A percentile compares a stretch with the other conserved stretches of the same genome.
phyloP scores from a whole-genome alignment of 2,797 vertebrate species.

The Rhinatrema bivittatum region DNA sequence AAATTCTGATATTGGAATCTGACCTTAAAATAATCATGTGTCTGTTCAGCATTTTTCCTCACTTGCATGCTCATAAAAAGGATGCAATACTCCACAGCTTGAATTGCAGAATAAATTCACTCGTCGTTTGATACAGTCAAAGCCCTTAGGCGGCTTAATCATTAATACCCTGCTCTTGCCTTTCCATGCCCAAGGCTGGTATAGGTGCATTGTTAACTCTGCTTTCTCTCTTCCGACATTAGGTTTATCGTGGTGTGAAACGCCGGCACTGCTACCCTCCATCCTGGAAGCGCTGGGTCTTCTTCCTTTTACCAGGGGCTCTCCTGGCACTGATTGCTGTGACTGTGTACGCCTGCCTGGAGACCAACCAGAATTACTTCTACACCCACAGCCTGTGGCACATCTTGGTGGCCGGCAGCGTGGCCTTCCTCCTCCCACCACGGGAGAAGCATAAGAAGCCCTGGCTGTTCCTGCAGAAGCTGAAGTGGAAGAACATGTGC shows the following conservation, averaged over 20 bases:
- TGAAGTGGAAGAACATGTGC: conserved; percentile 82
- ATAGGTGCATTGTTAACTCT: too few relatives aligned
- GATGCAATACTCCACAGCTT: too few relatives aligned
- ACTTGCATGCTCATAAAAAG: too few relatives aligned
- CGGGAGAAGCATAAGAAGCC: conserved; percentile 55
- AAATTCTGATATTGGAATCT: too few relatives aligned
- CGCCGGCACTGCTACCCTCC: conserved; percentile 80
- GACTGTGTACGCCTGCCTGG: conserved; percentile 75
- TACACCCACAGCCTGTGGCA: conserved; percentile 96
- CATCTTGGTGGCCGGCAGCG: conserved; percentile 78
- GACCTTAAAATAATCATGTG: too few relatives aligned
- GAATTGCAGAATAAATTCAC: too few relatives aligned
- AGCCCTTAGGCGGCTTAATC: too few relatives aligned
- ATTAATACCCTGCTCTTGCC: too few relatives aligned
- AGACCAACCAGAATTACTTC: conserved; percentile 88
- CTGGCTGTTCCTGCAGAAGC: conserved; percentile 63
- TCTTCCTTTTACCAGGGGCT: conserved; percentile 79
- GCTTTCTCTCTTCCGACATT: background rate
- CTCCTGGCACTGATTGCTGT: conserved; percentile 71
- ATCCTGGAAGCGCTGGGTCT: conserved; percentile 83
- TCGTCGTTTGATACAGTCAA: too few relatives aligned
- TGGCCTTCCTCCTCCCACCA: conserved; percentile 81
- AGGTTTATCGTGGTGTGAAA: conserved; percentile 72
- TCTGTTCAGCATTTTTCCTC: too few relatives aligned
- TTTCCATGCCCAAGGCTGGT: too few relatives aligned